Base-by-base conservation (phyloP, 2,797 vertebrate genomes). In the Neosalanx taihuensis region DNA sequence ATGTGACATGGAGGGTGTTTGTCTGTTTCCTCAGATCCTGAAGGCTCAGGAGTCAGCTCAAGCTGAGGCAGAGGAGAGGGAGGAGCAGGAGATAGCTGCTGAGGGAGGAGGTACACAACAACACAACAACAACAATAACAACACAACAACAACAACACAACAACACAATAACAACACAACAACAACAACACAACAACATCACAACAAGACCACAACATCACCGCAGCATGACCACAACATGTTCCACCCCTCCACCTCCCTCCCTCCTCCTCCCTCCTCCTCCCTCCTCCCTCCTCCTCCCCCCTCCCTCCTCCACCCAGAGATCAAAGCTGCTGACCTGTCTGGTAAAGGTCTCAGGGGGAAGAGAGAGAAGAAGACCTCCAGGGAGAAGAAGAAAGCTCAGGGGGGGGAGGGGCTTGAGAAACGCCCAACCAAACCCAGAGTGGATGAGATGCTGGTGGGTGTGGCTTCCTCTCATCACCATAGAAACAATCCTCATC, bases 401-500 rank as follows among this genome's bases (percentile, higher is more conserved):
- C 92, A 77, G 71, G 58, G 53, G 1, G 72, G 76, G 0, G 96
- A 98, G 13, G 81, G 75, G 9, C 64, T 87, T 0, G 96, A 97
- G 83, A 98, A 93, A 79, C 94, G 90, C 63, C 81, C 76, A 0
- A 18, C 79, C 2, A 97, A 95, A 89, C 85, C 92, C 46, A 96
- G 91, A 86, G 93, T 98, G 0, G 96, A 99, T 0, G 97, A 99
- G 76, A 86, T 99, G 69, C 77, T 96, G 94, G 97, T 97, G 65
- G 88, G 88, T 85, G 3, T 20, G 18, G 59, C 30, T 69, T 41
- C 51, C 18, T n/a, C 51, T 53, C 23, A 3, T 13, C 18, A 23
- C 9, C 56, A 35, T 64, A 7, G 17, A 5, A 30, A 30, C 59
- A n/a, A 26, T 3, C 4, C 10, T 41, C 37, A 12, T 41, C 15